These are phyloP conservation scores for Melinopterus prodromus DNA, from an alignment of 2,888 invertebrate species.

Conservation along the genomic window DNA sequence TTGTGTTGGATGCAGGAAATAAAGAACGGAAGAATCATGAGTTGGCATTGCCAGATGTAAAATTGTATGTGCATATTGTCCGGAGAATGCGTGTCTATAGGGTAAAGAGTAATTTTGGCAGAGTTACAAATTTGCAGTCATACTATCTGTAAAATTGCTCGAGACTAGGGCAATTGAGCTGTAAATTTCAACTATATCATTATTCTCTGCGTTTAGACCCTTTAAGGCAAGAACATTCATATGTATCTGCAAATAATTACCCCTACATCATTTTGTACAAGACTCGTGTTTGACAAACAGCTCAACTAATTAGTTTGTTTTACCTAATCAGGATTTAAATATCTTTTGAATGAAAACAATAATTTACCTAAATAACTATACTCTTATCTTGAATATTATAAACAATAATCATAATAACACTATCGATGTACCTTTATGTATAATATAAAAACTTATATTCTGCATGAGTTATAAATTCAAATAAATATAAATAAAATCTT, in stretches of 20 bases:
- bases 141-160: conserved; percentile 29
- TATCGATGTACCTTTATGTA: too few relatives aligned
- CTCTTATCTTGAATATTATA: too few relatives aligned
- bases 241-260: not conserved
- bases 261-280: not conserved
- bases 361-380: too few relatives aligned
- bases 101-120: conserved; percentile 39
- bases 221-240: not conserved
- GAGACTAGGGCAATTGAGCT: conserved; percentile 36
- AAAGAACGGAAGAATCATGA: not conserved
- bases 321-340: not conserved
- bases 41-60: not conserved
- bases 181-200: conserved; percentile 26
- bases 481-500: not conserved
- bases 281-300: not conserved
- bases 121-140: conserved; percentile 39
- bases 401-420: too few relatives aligned
- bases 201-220: not conserved
- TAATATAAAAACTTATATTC: too few relatives aligned
- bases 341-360: not conserved
- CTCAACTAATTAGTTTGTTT: too few relatives aligned
- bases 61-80: conserved; percentile 12
- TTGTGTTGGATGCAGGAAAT: not conserved
- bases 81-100: conserved; percentile 25
- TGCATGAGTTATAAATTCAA: too few relatives aligned